Evolutionary conservation across 2,888 invertebrate species (phyloP), one percentile per base, ranked within the genome.

Genomic region (Acrobasis consociella): DNA sequence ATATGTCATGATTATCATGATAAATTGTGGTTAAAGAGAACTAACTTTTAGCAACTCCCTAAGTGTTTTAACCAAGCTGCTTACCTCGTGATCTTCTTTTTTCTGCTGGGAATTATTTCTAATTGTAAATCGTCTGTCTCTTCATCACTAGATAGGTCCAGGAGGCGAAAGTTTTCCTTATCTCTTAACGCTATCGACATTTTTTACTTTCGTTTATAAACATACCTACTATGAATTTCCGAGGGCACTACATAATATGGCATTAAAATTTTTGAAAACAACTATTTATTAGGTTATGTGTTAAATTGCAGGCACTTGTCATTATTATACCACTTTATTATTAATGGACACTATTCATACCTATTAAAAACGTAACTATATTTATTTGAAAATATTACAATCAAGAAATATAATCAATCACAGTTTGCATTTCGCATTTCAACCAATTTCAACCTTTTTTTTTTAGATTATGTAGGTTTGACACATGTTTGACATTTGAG

Each of bases 151-250:
- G 94, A 93, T 67, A 94, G 80, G 75, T 94, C 94, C 74, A 95
- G 80, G 55, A 95, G 91, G 72, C 95, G 94, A 78, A 94, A 94
- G 69, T 94, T 94, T 87, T 95, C 95, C 77, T 94, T 95, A 76
- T 93, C 83, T 82, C 87, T 93, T 39, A 85, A 80, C 65, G 89
- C 83, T 72, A 83, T 70, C 69, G 89, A 87, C 91, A 92, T 92
- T 72, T 77, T 87, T 71, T 60, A 59, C 63, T 67, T 65, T 71
- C 64, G 67, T 72, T 75, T 72, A 75, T 78, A 72, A 79, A 80
- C 86, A 90, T 91, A 69, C n/a, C n/a, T n/a, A n/a, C 83, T 89
- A 87, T 74, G 70, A 67, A 67, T 65, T 60, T 67, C 64, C 16
- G 37, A 50, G 37, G 17, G 11, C 42, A 42, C 37, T 22, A 17